Evolutionary conservation across 2,888 invertebrate species (phyloP), one percentile per base, ranked within the genome.

Genomic region (Noctua janthe): DNA sequence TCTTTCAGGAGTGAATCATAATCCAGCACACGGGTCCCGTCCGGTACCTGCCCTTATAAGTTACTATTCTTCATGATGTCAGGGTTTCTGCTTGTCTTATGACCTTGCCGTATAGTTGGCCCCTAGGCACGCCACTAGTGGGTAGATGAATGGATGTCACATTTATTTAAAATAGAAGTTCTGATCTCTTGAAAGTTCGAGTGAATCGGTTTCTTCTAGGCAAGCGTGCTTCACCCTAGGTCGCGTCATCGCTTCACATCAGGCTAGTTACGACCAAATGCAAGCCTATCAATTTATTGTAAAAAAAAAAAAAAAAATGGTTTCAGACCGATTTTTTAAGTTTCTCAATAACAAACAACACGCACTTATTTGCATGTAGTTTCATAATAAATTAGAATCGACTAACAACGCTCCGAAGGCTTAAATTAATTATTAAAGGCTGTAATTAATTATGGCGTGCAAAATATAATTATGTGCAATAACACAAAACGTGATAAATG

Each of bases 381-480:
- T 56, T n/a, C 47, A 67, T 54, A 56, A 66, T 35, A n/a, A 54
- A 54, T 47, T 35, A 23, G 5, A 66, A 17, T 43, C 66, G 6
- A 29, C 23, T 49, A n/a, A 81, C 17, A 29, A 69, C 35, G 51
- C 81, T 51, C 15, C 11, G 17, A n/a, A n/a, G 74, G 17, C 5
- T 51, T 8, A 29, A 72, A 80, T 71, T 49, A 71, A 71, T 80
- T 80, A 80, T 7, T 49, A 71, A 67, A 54, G 3, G 8, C 20
- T 51, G 11, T 74, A 81, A 69, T 54, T 70, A 62, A 62, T 73
- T 47, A 29, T 81, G 20, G 62, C 69, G 47, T 70, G 74, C 20
- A 80, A n/a, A 74, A 74, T 11, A 43, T 67, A 62, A 73, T 80
- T 59, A 69, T 59, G 11, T 74, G 20, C n/a, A 69, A 8, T 67